Percentiles rank a stretch among this genome's conserved stretches.
These are phyloP conservation scores for Ectropis crepuscularia DNA, from an alignment of 2,888 invertebrate genomes.

Conservation along the genomic window DNA sequence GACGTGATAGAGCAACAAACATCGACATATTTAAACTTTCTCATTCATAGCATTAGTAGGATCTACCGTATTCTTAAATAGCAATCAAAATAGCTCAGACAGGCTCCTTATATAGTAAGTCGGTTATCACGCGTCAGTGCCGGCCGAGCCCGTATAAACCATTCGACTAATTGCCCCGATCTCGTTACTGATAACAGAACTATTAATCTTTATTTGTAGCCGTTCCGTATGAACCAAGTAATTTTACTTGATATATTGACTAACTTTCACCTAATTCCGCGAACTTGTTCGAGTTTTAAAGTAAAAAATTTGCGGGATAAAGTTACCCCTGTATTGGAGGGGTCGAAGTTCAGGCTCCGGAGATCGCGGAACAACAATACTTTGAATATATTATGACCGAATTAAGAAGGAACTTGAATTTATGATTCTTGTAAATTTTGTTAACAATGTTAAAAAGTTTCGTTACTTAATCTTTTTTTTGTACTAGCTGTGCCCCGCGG, in stretches of 20 bases:
- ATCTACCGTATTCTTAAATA: too few species aligned
- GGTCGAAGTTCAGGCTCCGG: constrained; percentile 24
- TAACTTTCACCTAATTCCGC: constrained; percentile 42
- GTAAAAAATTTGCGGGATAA: constrained; percentile 34
- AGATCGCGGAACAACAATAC: constrained; percentile 24
- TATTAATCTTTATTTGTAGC: constrained; percentile 59
- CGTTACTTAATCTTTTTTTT: too few species aligned
- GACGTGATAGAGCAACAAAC: too few species aligned
- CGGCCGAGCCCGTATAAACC: constrained; percentile 44
- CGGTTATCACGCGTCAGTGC: background rate
- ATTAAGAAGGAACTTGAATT: background rate
- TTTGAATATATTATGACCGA: constrained; percentile 5
- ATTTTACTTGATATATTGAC: constrained; percentile 38
- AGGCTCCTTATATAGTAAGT: too few species aligned
- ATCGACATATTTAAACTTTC: too few species aligned
- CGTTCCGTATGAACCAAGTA: constrained; percentile 22
- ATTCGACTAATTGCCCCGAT: constrained; percentile 64
- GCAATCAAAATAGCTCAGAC: too few species aligned
- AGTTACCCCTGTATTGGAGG: constrained; percentile 34
- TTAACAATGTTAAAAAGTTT: background rate
- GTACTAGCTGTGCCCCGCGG: too few species aligned
- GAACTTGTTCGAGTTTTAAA: constrained; percentile 28
- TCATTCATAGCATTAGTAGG: too few species aligned
- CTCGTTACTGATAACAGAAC: constrained; percentile 46
- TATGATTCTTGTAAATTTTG: background rate